Percentiles rank a stretch among this genome's conserved stretches.
phyloP scores from a whole-genome alignment of 2,113 vertebrate species.

The Puntigrus tetrazona region DNA sequence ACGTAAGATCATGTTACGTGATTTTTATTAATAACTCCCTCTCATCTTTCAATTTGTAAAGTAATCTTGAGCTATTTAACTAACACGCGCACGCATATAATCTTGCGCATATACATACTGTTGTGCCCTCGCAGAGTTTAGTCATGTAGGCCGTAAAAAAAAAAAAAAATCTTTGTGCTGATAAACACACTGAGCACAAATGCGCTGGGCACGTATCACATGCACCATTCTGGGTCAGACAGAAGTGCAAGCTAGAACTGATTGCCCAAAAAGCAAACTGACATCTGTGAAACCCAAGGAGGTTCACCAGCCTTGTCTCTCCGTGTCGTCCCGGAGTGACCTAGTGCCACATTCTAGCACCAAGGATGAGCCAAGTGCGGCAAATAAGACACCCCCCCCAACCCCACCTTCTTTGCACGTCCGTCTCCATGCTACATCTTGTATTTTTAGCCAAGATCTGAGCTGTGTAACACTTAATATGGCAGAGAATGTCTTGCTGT shows the following conservation, averaged over 20 bases:
- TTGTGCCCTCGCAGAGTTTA: neutral
- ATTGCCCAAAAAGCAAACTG: neutral
- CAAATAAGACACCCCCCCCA: constrained; percentile 68
- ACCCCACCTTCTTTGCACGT: constrained; percentile 58
- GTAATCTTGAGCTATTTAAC: constrained; percentile 57
- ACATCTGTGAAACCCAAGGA: constrained; percentile 53
- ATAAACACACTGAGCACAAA: neutral
- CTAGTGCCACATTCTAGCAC: constrained; percentile 67
- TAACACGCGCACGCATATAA: constrained; percentile 35
- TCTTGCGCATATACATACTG: neutral
- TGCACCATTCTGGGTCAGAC: neutral
- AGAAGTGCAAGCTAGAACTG: neutral
- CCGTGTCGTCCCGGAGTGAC: constrained; percentile 68
- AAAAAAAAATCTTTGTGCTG: neutral
- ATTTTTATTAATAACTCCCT: constrained; percentile 70
- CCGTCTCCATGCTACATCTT: constrained; percentile 64
- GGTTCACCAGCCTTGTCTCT: constrained; percentile 52
- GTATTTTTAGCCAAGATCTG: constrained; percentile 78
- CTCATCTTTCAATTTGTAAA: constrained; percentile 71
- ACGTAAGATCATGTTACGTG: constrained; percentile 55
- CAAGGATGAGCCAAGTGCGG: constrained; percentile 63
- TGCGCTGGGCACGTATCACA: neutral
- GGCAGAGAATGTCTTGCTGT: constrained; percentile 63
- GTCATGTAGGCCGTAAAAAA: constrained; percentile 7
- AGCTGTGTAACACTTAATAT: constrained; percentile 72